Evolutionary conservation across 2,888 invertebrate genomes (phyloP), one percentile per base, ranked within the genome.

Genomic region (Cephus spinipes): DNA sequence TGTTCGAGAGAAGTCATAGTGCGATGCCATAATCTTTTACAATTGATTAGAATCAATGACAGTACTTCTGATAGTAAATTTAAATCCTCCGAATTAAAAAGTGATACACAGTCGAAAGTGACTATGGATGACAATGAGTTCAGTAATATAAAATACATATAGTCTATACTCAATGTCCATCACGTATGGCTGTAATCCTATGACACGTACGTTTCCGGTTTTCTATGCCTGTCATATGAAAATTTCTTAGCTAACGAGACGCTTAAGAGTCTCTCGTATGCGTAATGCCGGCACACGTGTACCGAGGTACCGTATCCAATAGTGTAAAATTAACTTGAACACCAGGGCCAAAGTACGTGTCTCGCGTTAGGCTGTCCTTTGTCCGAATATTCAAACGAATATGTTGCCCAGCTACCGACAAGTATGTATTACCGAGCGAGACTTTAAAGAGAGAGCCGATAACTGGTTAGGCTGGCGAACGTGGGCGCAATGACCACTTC

Each of bases 401-500:
- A 79, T 77, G 77, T 71, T 35, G 71, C 73, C 32, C 74, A 69
- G 75, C 77, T 55, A 75, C 79, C 80, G 80, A 79, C 82, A 78
- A 81, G 81, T 78, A 81, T 77, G 77, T 79, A 79, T 79, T 75
- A 76, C 74, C 78, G 34, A 76, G 69, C 36, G 75, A 75, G 80
- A 55, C 55, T 55, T 9, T 55, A 69, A 71, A 75, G 33, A 75
- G 77, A 77, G 75, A 75, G 79, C 77, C 78, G 81, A 80, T 81
- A 81, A 79, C 78, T 81, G 75, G 76, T 80, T 76, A 68, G 77
- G 73, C 74, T 68, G 76, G 69, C 12, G 81, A 82, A 86, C 84
- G 86, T 87, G 87, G 88, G 88, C 87, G 85, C 87, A 84, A 87
- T 85, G 87, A 84, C 85, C 85, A 87, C 86, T 84, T 84, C 85